phyloP scores from a whole-genome alignment of 2,797 vertebrate species.

The Decapterus maruadsi region DNA sequence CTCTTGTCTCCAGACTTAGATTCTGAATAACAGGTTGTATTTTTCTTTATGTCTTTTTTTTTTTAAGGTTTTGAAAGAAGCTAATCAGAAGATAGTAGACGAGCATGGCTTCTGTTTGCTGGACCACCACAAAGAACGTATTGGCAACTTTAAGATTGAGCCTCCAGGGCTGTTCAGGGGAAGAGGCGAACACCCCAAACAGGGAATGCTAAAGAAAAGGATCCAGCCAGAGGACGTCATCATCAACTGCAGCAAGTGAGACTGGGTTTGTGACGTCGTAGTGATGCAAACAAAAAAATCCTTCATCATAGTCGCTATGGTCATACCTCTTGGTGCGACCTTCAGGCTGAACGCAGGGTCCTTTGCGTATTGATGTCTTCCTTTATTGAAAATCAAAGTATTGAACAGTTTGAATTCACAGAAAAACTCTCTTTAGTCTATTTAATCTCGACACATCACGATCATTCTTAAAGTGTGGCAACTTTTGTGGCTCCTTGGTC shows the following conservation, averaged over 20 bases:
- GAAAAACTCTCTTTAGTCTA: background rate
- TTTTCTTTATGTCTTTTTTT: background rate
- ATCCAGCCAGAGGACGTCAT: conserved; percentile 83
- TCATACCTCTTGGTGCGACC: background rate
- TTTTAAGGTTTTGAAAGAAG: conserved; percentile 76
- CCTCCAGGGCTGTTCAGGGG: conserved; percentile 82
- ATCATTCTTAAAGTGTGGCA: background rate
- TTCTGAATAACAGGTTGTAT: background rate
- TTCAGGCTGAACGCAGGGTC: background rate
- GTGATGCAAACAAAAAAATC: background rate
- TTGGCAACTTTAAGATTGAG: conserved; percentile 85
- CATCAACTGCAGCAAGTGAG: conserved; percentile 82
- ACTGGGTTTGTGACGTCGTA: background rate
- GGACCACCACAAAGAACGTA: conserved; percentile 81
- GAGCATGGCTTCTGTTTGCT: conserved; percentile 84
- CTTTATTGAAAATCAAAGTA: too few species aligned
- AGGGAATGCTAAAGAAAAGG: conserved; percentile 85
- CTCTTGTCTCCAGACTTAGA: background rate
- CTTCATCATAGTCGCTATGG: background rate
- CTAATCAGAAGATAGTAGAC: conserved; percentile 81
- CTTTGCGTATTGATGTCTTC: too few species aligned
- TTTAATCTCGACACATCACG: background rate
- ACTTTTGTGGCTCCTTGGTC: background rate
- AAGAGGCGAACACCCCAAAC: conserved; percentile 84
- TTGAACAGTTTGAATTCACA: background rate